Conservation (phyloP, 2,888 invertebrate genomes). For the Caenorhabditis angaria region DNA sequence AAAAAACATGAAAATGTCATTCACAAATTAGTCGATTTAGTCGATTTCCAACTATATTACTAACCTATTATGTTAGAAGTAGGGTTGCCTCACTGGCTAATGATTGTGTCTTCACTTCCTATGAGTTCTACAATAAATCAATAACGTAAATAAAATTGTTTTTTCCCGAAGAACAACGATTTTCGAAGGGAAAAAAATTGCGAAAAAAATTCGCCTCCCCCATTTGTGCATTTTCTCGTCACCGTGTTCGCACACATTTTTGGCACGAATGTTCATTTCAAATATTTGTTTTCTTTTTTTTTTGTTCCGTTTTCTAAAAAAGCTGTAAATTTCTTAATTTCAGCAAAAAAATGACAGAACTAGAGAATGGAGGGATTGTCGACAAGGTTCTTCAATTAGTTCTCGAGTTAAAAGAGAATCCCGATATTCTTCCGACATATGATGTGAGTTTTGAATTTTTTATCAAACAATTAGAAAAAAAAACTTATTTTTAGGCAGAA, state of each 20-base stretch:
- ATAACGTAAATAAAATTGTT: no score
- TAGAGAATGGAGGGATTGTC: slow-evolving; percentile 73
- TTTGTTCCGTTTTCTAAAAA: neutral
- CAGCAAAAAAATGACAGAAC: slow-evolving; percentile 1
- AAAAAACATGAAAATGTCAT: no score
- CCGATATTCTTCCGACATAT: slow-evolving; percentile 82
- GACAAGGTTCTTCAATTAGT: slow-evolving; percentile 87
- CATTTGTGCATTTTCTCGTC: slow-evolving; percentile 7
- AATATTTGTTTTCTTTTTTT: neutral
- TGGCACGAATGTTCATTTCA: slow-evolving; percentile 4
- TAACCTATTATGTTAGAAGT: no score
- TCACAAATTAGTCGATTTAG: no score
- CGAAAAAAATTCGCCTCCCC: neutral
- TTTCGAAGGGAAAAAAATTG: neutral
- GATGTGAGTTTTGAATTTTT: slow-evolving; percentile 24
- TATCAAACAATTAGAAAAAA: neutral
- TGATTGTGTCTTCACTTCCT: no score
- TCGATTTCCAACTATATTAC: no score
- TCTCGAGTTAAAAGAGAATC: slow-evolving; percentile 83
- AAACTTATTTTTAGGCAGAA: slow-evolving; percentile 41
- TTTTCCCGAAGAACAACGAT: no score
- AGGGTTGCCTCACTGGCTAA: no score
- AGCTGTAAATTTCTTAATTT: neutral
- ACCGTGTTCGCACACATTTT: neutral
- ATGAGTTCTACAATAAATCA: no score